These are phyloP conservation scores for Agrotis exclamationis DNA, from an alignment of 2,888 invertebrate species.

Conservation along the genomic window DNA sequence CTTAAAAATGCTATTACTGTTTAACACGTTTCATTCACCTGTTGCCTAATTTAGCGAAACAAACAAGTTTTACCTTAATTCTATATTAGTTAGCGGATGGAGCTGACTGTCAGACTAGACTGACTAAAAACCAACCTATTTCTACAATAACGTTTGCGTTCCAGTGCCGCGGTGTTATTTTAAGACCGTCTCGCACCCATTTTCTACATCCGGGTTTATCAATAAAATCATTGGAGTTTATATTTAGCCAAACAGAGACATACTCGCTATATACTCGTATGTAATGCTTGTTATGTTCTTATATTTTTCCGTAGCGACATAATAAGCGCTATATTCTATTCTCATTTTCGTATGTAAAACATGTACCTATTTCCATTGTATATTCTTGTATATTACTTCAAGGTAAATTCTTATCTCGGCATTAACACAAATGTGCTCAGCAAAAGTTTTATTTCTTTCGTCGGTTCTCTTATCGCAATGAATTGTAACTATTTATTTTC, in stretches of 20 bases:
- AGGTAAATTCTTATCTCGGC: constrained; percentile 49
- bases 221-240: too few relatives aligned
- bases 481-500: constrained; percentile 31
- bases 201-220: neutral
- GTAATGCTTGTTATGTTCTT: too few relatives aligned
- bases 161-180: too few relatives aligned
- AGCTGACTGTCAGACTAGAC: too few relatives aligned
- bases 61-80: neutral
- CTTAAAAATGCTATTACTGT: too few relatives aligned
- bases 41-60: neutral
- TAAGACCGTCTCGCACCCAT: too few relatives aligned
- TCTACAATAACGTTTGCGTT: too few relatives aligned
- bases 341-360: constrained; percentile 9
- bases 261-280: too few relatives aligned
- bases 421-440: constrained; percentile 36
- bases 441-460: constrained; percentile 41
- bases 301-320: neutral
- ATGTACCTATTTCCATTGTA: neutral
- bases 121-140: too few relatives aligned
- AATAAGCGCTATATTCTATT: neutral
- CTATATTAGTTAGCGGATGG: neutral
- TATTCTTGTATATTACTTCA: constrained; percentile 33
- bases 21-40: too few relatives aligned
- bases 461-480: constrained; percentile 21
- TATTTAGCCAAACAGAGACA: neutral